These are phyloP conservation scores for Tetragonula carbonaria DNA, from an alignment of 2,888 invertebrate species.

Conservation along the genomic window DNA sequence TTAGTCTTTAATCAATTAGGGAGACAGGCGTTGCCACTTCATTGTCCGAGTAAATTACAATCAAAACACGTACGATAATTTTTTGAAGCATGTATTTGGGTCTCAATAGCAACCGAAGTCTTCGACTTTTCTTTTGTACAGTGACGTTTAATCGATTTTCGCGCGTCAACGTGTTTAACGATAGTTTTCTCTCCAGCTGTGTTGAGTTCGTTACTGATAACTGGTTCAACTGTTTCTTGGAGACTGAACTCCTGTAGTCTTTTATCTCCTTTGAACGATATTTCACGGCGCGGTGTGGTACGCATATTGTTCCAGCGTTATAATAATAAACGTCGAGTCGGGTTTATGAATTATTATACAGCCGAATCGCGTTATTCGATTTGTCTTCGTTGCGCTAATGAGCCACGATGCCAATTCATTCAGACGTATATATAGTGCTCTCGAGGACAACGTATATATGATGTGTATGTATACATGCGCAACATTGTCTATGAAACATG, in stretches of 20 bases:
- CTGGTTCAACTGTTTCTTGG: slow-evolving; percentile 38
- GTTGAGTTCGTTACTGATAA: slow-evolving; percentile 40
- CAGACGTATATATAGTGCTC: slow-evolving; percentile 9
- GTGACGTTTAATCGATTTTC: slow-evolving; percentile 21
- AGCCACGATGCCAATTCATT: background rate
- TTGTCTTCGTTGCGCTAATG: background rate
- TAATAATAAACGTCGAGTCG: background rate
- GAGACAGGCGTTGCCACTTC: slow-evolving; percentile 10
- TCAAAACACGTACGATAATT: slow-evolving; percentile 15
- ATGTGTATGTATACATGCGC: slow-evolving; percentile 44
- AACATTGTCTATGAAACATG: slow-evolving; percentile 6
- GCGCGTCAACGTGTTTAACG: slow-evolving; percentile 22
- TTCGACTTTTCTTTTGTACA: slow-evolving; percentile 29
- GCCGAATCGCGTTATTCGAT: background rate
- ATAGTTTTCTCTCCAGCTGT: slow-evolving; percentile 39
- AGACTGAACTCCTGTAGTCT: slow-evolving; percentile 53
- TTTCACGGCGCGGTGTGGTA: background rate
- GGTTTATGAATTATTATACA: background rate
- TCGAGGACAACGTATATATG: slow-evolving; percentile 24
- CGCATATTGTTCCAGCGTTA: slow-evolving; percentile 8
- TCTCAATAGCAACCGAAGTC: slow-evolving; percentile 14
- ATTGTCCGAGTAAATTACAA: slow-evolving; percentile 10
- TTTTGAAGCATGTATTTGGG: slow-evolving; percentile 17
- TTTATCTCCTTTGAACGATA: slow-evolving; percentile 29
- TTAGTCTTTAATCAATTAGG: background rate